Evolutionary conservation across 1,140 invertebrate genomes (phyloP), one percentile per base, ranked within the genome.

Genomic region (Maconellicoccus hirsutus): DNA sequence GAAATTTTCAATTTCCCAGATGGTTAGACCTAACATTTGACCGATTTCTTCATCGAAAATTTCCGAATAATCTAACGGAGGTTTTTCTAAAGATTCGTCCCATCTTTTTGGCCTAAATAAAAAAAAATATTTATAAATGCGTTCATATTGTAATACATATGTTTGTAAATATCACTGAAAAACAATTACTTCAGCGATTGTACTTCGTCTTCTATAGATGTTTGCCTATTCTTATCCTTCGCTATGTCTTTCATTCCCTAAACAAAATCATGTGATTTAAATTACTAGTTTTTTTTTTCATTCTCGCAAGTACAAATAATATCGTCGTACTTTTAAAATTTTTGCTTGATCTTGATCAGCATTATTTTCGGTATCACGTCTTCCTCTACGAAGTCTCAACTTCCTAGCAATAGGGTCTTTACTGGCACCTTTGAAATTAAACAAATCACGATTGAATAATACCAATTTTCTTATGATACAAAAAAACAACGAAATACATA

Each of bases 1-100:
- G 79, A 99, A 99, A 79, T 99, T 99, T 81, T 99, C 96, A 73
- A 99, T 99, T 83, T 98, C 96, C 94, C 96, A 98, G 72, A 96
- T 88, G 1, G 89, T 89, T 21, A 98, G 76, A 22, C 93, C 93
- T 0, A 89, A 88, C 59, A 89, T 84, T 77, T 96, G 93, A 4
- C 96, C 96, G 0, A 96, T 93, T 78, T 98, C 94, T 75, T 96
- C 92, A 76, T 99, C 96, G 80, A 98, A 99, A 80, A 99, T 94
- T 79, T 99, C 96, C 0, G 94, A 98, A 81, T 99, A 99, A 82
- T 99, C 94, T n/a, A 99, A 78, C 22, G 93, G 89, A 0, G 96
- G 96, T 78, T 97, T 96, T 78, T 96, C 93, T 70, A 98, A 79
- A 33, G 89, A 87, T 82, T 98, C 96, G 78, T 95, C 93, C 93